These are phyloP conservation scores for Desmophyllum pertusum DNA, from an alignment of 92 coral and sea anemone genomes.

Conservation along the genomic window DNA sequence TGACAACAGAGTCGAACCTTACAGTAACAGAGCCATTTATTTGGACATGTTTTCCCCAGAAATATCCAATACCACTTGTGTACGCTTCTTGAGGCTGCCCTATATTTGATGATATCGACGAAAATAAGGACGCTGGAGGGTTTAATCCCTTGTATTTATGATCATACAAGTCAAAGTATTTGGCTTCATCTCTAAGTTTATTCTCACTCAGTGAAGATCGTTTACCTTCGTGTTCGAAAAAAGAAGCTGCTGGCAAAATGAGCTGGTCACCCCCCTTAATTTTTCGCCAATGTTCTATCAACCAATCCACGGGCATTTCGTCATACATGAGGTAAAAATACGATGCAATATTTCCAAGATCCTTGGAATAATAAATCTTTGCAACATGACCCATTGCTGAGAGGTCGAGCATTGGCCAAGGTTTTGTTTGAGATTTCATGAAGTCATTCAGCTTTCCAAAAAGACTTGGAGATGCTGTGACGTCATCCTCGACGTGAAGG, in stretches of 20 bases:
- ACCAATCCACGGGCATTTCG: slow-evolving; percentile 84
- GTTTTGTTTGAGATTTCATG: slow-evolving; percentile 36
- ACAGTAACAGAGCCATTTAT: slow-evolving; percentile 38
- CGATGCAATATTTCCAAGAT: slow-evolving; percentile 61
- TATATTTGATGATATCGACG: slow-evolving; percentile 11
- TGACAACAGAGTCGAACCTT: slow-evolving; percentile 7
- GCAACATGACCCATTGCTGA: slow-evolving; percentile 61
- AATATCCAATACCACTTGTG: slow-evolving; percentile 57
- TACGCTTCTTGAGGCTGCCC: slow-evolving; percentile 63
- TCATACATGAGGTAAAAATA: slow-evolving; percentile 60
- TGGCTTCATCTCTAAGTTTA: slow-evolving; percentile 27
- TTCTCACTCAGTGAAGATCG: slow-evolving; percentile 58
- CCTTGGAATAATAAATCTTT: slow-evolving; percentile 59
- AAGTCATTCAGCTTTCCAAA: slow-evolving; percentile 61
- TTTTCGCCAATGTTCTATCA: slow-evolving; percentile 47
- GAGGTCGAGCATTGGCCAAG: slow-evolving; percentile 56
- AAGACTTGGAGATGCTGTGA: slow-evolving; percentile 62
- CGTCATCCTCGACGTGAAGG: slow-evolving; percentile 78
- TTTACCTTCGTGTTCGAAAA: slow-evolving; percentile 60
- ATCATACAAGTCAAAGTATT: slow-evolving; percentile 59
- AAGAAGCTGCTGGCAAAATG: slow-evolving; percentile 3
- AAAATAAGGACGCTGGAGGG: slow-evolving; percentile 54
- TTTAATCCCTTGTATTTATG: slow-evolving; percentile 68
- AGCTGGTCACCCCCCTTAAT: not conserved
- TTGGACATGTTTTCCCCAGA: slow-evolving; percentile 50